Base-by-base conservation (phyloP, 2,888 invertebrate genomes). In the Microctonus aethiopoides region DNA sequence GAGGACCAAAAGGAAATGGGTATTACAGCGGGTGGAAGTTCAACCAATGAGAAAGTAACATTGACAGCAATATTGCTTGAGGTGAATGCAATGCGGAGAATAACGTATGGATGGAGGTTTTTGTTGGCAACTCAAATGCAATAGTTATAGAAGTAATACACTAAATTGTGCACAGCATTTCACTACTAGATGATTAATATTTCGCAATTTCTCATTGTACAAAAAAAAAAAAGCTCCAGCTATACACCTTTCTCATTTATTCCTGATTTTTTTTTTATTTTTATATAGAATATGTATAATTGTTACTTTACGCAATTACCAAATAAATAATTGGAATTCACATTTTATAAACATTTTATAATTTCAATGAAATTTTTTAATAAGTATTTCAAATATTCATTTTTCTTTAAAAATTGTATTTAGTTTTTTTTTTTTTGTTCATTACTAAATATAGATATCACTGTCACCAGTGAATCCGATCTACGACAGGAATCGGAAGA, bases 401-500 rank as follows among this genome's bases (percentile, higher is more conserved):
- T 39, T n/a, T 13, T 11, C 2, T 13, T 1, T n/a, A 13, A n/a
- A 13, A n/a, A 4, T 39, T 11, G 13, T 39, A n/a, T 6, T 4
- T 39, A 3, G n/a, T n/a, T n/a, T 5, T 4, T n/a, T 39, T 39
- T 39, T n/a, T 13, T n/a, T 1, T 39, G n/a, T 56, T 29, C 29
- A n/a, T 56, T 29, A 26, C 29, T n/a, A n/a, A n/a, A 26, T 29
- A 56, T n/a, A 29, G 9, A 56, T 29, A n/a, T 56, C 56, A 56
- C 10, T n/a, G 26, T 26, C 2, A 1, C 51, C 51, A 11, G 10
- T 24, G 16, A 56, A 60, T 65, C 52, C 60, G 46, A 62, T 68
- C 61, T 66, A 46, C 61, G 64, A 60, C 56, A 68, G 59, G 64
- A 70, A 72, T 72, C 70, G 70, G 68, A 68, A 68, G 67, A 41